Base-by-base conservation (phyloP, 2,888 invertebrate genomes). In the Hydroisotoma schaefferi region DNA sequence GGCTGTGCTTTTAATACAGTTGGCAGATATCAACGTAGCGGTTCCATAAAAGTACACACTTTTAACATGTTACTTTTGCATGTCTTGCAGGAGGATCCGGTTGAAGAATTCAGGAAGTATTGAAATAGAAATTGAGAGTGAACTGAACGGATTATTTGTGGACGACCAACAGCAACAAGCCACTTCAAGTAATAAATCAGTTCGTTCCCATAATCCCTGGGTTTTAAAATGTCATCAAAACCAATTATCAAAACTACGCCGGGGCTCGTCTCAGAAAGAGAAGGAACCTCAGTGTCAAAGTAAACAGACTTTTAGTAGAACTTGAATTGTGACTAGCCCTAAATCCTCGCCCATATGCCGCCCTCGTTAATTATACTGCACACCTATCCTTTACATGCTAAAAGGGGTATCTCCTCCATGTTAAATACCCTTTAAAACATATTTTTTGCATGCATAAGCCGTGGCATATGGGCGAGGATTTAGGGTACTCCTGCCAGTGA, bases 151-250 rank as follows among this genome's bases (percentile, higher is more conserved):
- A 69, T 53, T 75, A 57, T 71, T 73, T 70, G 74, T 74, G 64
- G 70, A 75, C 23, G 70, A 71, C 27, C 64, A 69, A 25, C 62
- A 65, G 38, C 59, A 46, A 62, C 40, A 65, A 61, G n/a, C 59
- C 25, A 55, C 53, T 43, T 55, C 58, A 33, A 59, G 54, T 27
- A 44, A 55, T 29, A 58, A 47, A 40, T 28, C 47, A 20, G 68
- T 26, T 65, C 68, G 55, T 46, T 61, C 74, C 26, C 76, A 79
- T 53, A 82, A 81, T 71, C 81, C 81, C 5, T 82, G 82, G 82
- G 80, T 80, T 55, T 73, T 80, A 28, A 78, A 78, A 61, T 81
- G 81, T 72, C 81, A 81, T 73, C 77, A 78, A 59, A 75, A 78
- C 55, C 77, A 78, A 48, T 65, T 80, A 57, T 75, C 76, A 33